A percentile compares a stretch with the other conserved stretches of the same genome.
These are phyloP conservation scores for Phocoena sinus DNA, from an alignment of 2,113 vertebrate species.

Conservation along the genomic window DNA sequence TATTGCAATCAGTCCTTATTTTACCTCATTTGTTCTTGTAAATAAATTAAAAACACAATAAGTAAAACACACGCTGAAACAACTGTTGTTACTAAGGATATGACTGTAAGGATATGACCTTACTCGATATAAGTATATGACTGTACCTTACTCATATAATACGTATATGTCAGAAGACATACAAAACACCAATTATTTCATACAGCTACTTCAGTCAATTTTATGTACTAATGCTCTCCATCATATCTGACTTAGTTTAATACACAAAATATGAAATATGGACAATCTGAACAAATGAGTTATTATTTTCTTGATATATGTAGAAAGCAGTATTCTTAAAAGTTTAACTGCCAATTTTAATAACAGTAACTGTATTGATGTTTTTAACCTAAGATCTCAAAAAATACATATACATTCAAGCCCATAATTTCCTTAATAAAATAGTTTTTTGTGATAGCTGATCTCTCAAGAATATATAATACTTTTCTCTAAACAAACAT, in stretches of 20 bases:
- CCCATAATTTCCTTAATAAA: background rate
- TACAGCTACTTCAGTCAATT: background rate
- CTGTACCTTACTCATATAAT: background rate
- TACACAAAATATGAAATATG: conserved; percentile 15
- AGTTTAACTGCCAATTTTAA: background rate
- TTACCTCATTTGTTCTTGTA: background rate
- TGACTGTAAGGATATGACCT: background rate
- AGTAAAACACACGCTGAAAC: background rate
- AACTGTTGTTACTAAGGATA: background rate
- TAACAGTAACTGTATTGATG: background rate
- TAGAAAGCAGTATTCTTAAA: background rate
- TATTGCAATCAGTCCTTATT: background rate
- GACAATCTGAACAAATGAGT: background rate
- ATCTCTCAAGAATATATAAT: background rate
- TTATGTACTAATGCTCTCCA: background rate
- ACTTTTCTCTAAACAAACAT: conserved; percentile 28
- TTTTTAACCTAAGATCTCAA: conserved; percentile 22
- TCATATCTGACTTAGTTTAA: background rate
- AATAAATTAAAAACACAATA: background rate
- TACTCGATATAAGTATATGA: background rate
- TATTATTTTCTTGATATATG: background rate
- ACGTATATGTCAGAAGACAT: background rate
- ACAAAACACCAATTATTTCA: background rate
- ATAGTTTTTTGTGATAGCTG: background rate
- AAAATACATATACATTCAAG: background rate